These are phyloP conservation scores for Periparus ater DNA, from an alignment of 2,797 vertebrate species.

Conservation along the genomic window DNA sequence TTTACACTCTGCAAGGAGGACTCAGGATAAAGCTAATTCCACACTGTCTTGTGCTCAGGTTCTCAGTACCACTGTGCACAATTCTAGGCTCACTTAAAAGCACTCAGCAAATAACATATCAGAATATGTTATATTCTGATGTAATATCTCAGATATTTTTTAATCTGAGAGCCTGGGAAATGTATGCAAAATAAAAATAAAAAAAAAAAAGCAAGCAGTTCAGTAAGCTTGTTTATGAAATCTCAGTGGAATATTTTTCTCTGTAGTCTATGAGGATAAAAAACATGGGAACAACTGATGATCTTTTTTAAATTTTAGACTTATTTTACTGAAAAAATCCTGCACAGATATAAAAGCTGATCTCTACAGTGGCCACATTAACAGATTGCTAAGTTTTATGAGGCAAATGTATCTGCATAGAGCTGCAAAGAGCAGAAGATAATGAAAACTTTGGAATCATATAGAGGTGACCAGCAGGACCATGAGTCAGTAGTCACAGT, in stretches of 20 bases:
- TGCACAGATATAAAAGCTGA: conserved; percentile 17
- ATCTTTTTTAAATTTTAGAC: background rate
- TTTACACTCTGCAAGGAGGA: background rate
- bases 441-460: conserved; percentile 28
- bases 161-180: background rate
- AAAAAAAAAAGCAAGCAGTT: background rate
- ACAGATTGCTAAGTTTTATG: conserved; percentile 11
- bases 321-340: conserved; percentile 25
- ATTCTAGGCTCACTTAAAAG: background rate
- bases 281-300: background rate
- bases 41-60: background rate
- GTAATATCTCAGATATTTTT: background rate
- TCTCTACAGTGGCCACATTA: conserved; percentile 12
- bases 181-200: background rate
- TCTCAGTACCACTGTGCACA: background rate
- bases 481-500: conserved; percentile 26
- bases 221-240: background rate
- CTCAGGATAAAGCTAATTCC: background rate
- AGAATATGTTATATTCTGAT: background rate
- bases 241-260: background rate
- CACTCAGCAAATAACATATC: background rate
- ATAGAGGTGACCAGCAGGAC: conserved; percentile 17
- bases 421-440: conserved; percentile 10
- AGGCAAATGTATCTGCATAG: background rate
- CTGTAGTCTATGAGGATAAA: background rate